Conservation (phyloP, 1,140 invertebrate species). For the Ruditapes philippinarum region DNA sequence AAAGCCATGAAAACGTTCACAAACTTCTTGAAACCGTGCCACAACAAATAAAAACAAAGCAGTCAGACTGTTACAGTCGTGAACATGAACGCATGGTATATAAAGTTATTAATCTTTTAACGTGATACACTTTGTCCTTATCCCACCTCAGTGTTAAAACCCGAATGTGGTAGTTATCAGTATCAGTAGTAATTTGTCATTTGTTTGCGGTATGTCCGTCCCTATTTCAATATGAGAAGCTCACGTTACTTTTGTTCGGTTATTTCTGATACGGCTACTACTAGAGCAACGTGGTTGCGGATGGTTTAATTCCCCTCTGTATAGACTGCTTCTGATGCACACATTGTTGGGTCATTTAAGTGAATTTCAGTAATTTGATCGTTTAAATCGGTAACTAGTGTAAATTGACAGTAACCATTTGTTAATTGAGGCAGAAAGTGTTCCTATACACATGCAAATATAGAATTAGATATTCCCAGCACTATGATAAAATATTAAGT, state of each 20-base stretch:
- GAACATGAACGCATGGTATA: neutral
- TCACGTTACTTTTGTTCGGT: neutral
- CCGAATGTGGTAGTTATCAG: conserved; percentile 27
- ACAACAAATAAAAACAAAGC: conserved; percentile 35
- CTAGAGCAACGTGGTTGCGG: neutral
- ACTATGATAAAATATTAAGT: conserved; percentile 48
- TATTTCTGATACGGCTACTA: neutral
- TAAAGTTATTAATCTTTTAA: neutral
- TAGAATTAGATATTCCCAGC: conserved; percentile 26
- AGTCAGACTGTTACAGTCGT: neutral
- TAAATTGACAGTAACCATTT: conserved; percentile 27
- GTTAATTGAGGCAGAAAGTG: conserved; percentile 15
- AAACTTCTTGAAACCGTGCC: conserved; percentile 22
- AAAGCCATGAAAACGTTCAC: conserved; percentile 30
- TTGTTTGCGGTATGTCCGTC: conserved; percentile 4
- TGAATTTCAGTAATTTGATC: conserved; percentile 40
- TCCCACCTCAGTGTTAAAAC: conserved; percentile 24
- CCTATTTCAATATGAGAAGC: conserved; percentile 1
- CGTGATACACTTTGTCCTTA: conserved; percentile 22
- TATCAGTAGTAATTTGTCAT: conserved; percentile 34
- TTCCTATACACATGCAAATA: conserved; percentile 2
- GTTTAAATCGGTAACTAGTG: neutral
- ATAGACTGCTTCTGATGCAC: neutral
- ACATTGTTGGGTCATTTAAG: conserved; percentile 38
- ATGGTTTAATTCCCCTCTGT: neutral